A percentile compares a stretch with the other conserved stretches of the same genome.
Conservation (phyloP, 2,113 vertebrate species). For the Pholis gunnellus region DNA sequence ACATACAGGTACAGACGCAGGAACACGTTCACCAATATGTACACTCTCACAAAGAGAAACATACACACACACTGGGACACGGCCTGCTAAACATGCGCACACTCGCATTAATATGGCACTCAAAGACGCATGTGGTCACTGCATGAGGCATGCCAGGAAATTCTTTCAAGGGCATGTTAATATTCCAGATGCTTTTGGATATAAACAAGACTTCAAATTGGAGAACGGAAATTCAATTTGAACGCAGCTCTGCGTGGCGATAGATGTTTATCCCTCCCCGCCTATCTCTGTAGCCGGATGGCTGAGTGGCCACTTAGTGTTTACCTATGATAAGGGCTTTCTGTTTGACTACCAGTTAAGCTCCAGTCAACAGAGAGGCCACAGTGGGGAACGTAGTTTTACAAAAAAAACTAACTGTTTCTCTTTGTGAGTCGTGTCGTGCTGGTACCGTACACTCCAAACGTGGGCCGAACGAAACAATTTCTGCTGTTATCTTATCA, state of each 20-base stretch:
- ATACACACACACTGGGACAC: not conserved
- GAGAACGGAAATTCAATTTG: constrained; percentile 78
- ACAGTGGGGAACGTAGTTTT: constrained; percentile 42
- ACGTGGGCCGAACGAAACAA: not conserved
- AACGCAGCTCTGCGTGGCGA: constrained; percentile 59
- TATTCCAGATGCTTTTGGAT: constrained; percentile 83
- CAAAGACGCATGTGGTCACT: constrained; percentile 71
- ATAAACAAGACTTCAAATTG: constrained; percentile 76
- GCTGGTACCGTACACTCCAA: not conserved
- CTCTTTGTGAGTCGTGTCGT: constrained; percentile 9
- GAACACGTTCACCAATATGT: not conserved
- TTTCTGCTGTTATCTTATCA: constrained; percentile 8
- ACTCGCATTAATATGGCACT: constrained; percentile 35
- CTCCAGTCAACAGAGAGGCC: constrained; percentile 65
- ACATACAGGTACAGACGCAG: not conserved
- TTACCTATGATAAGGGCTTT: constrained; percentile 78
- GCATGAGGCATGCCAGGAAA: constrained; percentile 75
- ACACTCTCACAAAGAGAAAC: not conserved
- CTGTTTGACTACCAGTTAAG: constrained; percentile 70
- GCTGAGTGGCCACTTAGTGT: constrained; percentile 72
- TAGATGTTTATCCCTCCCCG: constrained; percentile 73
- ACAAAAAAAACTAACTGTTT: constrained; percentile 40
- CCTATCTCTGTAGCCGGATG: constrained; percentile 69
- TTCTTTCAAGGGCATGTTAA: constrained; percentile 81
- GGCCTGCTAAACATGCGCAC: constrained; percentile 29